Evolutionary conservation across 2,888 invertebrate species (phyloP).

Genomic region (Idaea aversata): DNA sequence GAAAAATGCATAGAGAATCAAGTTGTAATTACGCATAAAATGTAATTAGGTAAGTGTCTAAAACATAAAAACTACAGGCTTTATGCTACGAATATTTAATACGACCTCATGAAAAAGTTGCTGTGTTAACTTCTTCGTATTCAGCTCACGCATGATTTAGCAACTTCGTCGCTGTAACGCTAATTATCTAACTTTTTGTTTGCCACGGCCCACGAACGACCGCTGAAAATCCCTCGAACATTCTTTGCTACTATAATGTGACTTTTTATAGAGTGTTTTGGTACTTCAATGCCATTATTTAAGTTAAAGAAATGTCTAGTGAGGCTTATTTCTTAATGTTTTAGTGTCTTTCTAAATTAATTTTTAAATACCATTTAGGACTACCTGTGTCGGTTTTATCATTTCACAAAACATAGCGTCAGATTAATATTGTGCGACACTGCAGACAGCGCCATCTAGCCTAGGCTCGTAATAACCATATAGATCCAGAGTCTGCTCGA

Average conservation of each 20-base stretch:
- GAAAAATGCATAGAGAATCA: too few species aligned
- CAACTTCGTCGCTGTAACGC: constrained; percentile 46
- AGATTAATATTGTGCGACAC: too few species aligned
- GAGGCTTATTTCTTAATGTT: too few species aligned
- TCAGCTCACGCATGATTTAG: constrained; percentile 40
- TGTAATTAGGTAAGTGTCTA: too few species aligned
- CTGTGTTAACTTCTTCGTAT: constrained; percentile 28
- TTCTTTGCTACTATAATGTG: constrained; percentile 36
- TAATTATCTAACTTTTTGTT: constrained; percentile 63
- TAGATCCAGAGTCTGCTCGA: too few species aligned
- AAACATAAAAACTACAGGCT: not conserved
- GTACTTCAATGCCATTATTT: not conserved
- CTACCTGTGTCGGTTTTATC: too few species aligned
- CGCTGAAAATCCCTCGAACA: constrained; percentile 36
- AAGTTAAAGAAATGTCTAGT: not conserved
- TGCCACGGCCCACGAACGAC: constrained; percentile 37
- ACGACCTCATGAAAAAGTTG: constrained; percentile 21
- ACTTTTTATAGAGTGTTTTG: constrained; percentile 16
- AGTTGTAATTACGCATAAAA: too few species aligned
- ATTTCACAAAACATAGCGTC: too few species aligned
- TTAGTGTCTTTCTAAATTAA: too few species aligned
- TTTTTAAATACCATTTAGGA: too few species aligned
- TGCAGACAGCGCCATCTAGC: too few species aligned
- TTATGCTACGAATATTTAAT: constrained; percentile 15
- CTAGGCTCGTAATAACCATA: too few species aligned